phyloP scores from a whole-genome alignment of 2,888 invertebrate species.

The Lasioglossum calceatum region DNA sequence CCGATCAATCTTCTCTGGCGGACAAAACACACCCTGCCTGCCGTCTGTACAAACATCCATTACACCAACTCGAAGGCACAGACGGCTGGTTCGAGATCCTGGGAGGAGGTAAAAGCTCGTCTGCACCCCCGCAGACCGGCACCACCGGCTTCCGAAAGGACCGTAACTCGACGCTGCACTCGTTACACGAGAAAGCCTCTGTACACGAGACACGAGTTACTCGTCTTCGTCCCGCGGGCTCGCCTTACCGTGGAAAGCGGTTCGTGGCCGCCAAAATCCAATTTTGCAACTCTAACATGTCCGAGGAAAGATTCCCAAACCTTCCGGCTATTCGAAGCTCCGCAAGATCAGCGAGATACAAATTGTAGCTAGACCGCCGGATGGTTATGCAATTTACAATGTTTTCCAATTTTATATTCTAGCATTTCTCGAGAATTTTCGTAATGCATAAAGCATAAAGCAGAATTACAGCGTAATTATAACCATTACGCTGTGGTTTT shows the following conservation, averaged over 20 bases:
- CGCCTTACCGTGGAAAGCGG: background rate
- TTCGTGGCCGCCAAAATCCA: background rate
- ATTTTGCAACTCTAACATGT: constrained; percentile 1
- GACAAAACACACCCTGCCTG: background rate
- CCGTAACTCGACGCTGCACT: constrained; percentile 41
- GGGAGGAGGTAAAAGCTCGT: constrained; percentile 31
- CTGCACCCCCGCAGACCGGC: background rate
- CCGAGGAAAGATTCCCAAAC: background rate
- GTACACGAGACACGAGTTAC: constrained; percentile 52
- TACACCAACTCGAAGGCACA: constrained; percentile 34
- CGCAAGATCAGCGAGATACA: background rate
- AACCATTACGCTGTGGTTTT: no score
- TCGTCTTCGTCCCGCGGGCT: constrained; percentile 21
- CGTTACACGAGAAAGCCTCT: constrained; percentile 41
- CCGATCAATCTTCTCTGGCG: constrained; percentile 31
- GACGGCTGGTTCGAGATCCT: constrained; percentile 2
- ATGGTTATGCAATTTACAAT: no score
- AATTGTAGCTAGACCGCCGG: background rate
- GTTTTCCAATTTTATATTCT: no score
- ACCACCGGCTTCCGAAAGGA: constrained; percentile 30
- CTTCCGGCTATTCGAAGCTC: background rate
- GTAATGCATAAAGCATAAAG: no score
- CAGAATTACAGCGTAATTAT: no score
- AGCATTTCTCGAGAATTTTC: no score
- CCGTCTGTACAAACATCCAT: constrained; percentile 44